Conservation (phyloP, 2,888 invertebrate species). For the Heteropelma amictum region DNA sequence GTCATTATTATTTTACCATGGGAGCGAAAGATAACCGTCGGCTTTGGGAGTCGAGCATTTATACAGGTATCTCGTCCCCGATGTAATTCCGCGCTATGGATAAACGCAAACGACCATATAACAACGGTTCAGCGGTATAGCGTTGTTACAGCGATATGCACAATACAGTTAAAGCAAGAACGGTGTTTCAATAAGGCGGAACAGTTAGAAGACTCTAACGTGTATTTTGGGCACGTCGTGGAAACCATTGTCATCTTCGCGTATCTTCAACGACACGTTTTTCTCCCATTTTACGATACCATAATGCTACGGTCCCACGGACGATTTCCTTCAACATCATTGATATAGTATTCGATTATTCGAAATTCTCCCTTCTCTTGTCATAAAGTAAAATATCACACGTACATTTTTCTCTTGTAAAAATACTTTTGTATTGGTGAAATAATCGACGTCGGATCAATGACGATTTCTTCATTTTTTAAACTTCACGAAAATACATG, state of each 20-base stretch:
- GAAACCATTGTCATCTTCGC: slow-evolving; percentile 63
- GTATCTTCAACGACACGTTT: slow-evolving; percentile 48
- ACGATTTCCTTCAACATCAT: slow-evolving; percentile 7
- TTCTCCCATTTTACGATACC: slow-evolving; percentile 22
- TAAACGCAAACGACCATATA: slow-evolving; percentile 64
- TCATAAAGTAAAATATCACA: background rate
- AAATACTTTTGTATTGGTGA: background rate
- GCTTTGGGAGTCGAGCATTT: slow-evolving; percentile 24
- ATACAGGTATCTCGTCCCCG: slow-evolving; percentile 45
- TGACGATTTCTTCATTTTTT: no score
- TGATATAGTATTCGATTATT: slow-evolving; percentile 20
- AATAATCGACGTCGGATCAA: no score
- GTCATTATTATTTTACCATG: slow-evolving; percentile 45
- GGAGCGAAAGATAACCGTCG: slow-evolving; percentile 50
- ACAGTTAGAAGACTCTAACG: slow-evolving; percentile 72
- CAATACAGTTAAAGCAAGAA: slow-evolving; percentile 59
- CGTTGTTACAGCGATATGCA: background rate
- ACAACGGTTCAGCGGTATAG: slow-evolving; percentile 49
- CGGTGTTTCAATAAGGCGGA: slow-evolving; percentile 74
- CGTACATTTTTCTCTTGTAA: background rate
- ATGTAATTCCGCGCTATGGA: slow-evolving; percentile 66
- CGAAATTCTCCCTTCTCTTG: slow-evolving; percentile 5
- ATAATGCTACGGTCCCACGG: slow-evolving; percentile 14
- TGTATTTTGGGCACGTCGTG: slow-evolving; percentile 68
- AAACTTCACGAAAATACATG: no score